These are phyloP conservation scores for Petrolisthes manimaculis DNA, from an alignment of 2,888 invertebrate genomes.

Conservation along the genomic window DNA sequence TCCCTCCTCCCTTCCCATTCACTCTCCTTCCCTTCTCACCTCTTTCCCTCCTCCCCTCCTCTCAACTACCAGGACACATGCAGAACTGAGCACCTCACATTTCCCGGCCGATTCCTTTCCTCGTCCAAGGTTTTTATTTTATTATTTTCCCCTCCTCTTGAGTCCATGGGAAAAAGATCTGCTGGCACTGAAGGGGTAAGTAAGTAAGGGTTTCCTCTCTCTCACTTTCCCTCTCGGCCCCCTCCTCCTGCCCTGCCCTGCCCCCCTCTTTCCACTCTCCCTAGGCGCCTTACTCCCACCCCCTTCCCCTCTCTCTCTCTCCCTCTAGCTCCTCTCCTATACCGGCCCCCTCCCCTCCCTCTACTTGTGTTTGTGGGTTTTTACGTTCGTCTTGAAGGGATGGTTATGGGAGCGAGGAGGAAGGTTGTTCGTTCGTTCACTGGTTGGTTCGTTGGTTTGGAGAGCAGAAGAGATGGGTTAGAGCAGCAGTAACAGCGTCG, in stretches of 20 bases:
- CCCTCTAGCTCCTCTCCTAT: too few species aligned
- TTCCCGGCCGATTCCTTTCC: not conserved
- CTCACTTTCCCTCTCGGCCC: too few species aligned
- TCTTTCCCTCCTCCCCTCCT: not conserved
- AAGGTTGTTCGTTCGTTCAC: too few species aligned
- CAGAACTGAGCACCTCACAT: not conserved
- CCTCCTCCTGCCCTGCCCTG: not conserved
- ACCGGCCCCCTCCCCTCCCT: too few species aligned
- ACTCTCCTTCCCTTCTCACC: too few species aligned
- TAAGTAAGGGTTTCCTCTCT: not conserved
- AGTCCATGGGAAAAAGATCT: constrained; percentile 13
- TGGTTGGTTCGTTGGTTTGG: too few species aligned
- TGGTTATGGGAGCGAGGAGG: constrained; percentile 6
- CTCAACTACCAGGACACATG: constrained; percentile 7
- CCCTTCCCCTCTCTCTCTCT: too few species aligned
- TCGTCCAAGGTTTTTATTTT: constrained; percentile 5
- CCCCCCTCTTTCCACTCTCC: not conserved
- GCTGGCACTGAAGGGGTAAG: constrained; percentile 15
- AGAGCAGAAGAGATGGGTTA: not conserved
- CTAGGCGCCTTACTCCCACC: too few species aligned
- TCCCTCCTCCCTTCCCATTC: too few species aligned
- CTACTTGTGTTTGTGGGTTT: not conserved
- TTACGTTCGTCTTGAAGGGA: constrained; percentile 9
- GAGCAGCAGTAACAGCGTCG: not conserved
- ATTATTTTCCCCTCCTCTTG: not conserved